phyloP scores from a whole-genome alignment of 2,888 invertebrate species.

The Pandemis heparana region DNA sequence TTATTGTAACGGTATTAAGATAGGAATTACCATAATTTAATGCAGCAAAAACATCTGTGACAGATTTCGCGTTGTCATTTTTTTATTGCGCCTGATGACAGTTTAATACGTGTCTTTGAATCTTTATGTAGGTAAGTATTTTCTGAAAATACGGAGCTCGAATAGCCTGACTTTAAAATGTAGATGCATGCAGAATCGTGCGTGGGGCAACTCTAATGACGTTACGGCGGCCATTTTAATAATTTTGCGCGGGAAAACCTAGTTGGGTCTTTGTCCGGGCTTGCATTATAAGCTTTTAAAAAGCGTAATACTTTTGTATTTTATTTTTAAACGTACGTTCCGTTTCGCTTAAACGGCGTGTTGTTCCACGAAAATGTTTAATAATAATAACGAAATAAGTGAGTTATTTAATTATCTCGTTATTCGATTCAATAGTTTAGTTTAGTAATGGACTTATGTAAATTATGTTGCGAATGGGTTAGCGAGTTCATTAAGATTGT shows the following conservation, averaged over 20 bases:
- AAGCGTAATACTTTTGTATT: constrained; percentile 19
- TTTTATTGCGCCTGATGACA: neutral
- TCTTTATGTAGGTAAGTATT: neutral
- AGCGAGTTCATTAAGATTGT: neutral
- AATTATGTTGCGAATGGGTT: neutral
- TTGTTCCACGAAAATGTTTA: constrained; percentile 4
- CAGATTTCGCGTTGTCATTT: neutral
- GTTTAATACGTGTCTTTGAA: neutral
- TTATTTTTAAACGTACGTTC: constrained; percentile 25
- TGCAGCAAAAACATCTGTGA: neutral
- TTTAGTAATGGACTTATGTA: neutral
- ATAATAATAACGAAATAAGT: constrained; percentile 16
- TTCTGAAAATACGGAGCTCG: constrained; percentile 7
- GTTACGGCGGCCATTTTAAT: constrained; percentile 58
- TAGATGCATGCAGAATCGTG: constrained; percentile 72
- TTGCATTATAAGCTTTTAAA: constrained; percentile 35
- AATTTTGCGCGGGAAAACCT: constrained; percentile 68
- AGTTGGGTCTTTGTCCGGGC: constrained; percentile 66
- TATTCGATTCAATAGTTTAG: neutral
- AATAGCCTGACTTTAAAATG: constrained; percentile 65
- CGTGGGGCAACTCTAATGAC: constrained; percentile 71
- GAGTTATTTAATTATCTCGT: neutral
- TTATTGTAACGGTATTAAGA: constrained; percentile 35
- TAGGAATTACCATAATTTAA: constrained; percentile 17
- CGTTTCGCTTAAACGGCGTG: constrained; percentile 20